Base-by-base conservation (phyloP, 2,113 vertebrate genomes). In the Sorex fumeus region DNA sequence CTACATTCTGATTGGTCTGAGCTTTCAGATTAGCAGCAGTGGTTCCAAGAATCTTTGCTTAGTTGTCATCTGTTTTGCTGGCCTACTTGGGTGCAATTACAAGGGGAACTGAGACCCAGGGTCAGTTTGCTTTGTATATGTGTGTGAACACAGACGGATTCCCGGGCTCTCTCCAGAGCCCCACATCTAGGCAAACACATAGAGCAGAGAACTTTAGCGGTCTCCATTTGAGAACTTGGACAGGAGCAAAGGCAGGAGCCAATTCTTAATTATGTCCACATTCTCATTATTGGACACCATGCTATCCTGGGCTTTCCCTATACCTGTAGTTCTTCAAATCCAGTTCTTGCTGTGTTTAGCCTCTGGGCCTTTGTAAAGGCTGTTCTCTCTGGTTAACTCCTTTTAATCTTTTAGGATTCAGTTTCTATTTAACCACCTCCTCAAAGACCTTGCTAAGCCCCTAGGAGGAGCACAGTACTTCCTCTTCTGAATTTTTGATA, bases 391-490 rank as follows among this genome's bases (percentile, higher is more conserved):
- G 57, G 34, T 78, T 70, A 79, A 84, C 50, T 82, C 40, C 12
- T 76, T 84, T 80, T 94, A 87, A 95, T 78, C 66, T 64, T 66
- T 87, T 57, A 74, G 78, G 57, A 71, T 84, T 90, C 71, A 70
- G 0, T 66, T 94, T 84, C 78, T 88, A 47, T 71, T 87, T 78
- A 82, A 66, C 70, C 57, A 62, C 43, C 71, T 87, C 93, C 75
- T 87, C 21, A 32, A 84, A 87, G 60, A 66, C 40, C 57, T 84
- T n/a, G 84, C 32, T 69, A 60, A 28, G 1, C 23, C 40, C n/a
- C 57, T 32, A n/a, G 25, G n/a, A 75, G 57, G 84, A 91, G 36
- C 34, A 60, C 71, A 34, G 36, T 32, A 11, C 12, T 71, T 72
- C 27, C 45, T 92, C 30, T 87, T 88, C 40, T 75, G 71, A 86